A percentile compares a stretch with the other conserved stretches of the same genome.
phyloP scores from a whole-genome alignment of 1,140 invertebrate species.

The Acromyrmex echinatior region DNA sequence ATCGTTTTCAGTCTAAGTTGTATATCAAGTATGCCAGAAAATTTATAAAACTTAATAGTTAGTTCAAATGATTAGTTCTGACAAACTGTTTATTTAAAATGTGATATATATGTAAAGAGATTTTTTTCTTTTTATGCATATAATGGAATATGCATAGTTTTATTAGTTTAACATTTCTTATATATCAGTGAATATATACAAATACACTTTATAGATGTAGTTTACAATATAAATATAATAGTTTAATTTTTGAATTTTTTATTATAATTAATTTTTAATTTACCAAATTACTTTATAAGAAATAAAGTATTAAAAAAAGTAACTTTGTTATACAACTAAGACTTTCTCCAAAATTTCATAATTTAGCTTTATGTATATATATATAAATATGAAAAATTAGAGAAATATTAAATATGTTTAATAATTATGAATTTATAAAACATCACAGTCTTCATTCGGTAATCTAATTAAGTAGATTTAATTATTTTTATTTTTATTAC shows the following conservation, averaged over 20 bases:
- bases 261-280: conserved; percentile 8
- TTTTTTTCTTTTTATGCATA: background rate
- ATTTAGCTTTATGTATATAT: conserved; percentile 33
- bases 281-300: conserved; percentile 12
- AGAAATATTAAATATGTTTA: conserved; percentile 7
- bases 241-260: conserved; percentile 23
- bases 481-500: conserved; percentile 7
- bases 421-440: conserved; percentile 3
- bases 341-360: conserved; percentile 13
- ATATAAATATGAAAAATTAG: conserved; percentile 15
- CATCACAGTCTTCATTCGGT: background rate
- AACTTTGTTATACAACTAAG: conserved; percentile 43
- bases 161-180: background rate
- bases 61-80: background rate
- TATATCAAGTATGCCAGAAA: conserved; percentile 29
- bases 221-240: conserved; percentile 29
- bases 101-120: background rate
- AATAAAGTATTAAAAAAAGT: conserved; percentile 6
- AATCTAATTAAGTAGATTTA: background rate
- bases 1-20: background rate
- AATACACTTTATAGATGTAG: background rate
- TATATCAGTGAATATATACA: background rate
- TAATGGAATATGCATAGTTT: conserved; percentile 16
- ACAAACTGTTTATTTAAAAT: background rate
- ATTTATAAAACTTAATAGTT: conserved; percentile 5